Conservation (phyloP, 2,797 vertebrate species). For the Tolypeutes matacus region DNA sequence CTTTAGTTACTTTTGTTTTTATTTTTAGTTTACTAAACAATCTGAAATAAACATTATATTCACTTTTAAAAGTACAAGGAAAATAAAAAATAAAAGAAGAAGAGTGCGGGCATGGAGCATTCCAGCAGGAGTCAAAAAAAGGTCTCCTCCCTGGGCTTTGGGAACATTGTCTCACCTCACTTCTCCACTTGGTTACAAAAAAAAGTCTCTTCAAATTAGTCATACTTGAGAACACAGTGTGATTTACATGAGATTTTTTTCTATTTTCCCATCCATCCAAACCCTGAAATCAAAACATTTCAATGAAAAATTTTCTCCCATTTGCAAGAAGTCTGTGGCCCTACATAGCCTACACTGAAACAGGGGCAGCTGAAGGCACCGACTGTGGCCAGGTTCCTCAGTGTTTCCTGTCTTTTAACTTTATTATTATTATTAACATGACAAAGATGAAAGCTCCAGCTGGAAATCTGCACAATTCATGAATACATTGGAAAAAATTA, state of each 20-base stretch:
- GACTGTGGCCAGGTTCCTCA: not conserved
- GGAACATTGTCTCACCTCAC: not conserved
- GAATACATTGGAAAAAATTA: not conserved
- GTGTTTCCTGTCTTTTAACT: not conserved
- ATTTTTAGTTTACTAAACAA: constrained; percentile 6
- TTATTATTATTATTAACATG: not conserved
- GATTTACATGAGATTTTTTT: not conserved
- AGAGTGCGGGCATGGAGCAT: not conserved
- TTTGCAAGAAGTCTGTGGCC: not conserved
- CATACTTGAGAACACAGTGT: not conserved
- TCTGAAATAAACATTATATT: constrained; percentile 17
- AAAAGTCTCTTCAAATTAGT: constrained; percentile 34
- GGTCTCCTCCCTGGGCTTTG: not conserved
- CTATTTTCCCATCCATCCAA: not conserved
- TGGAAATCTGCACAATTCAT: constrained; percentile 36
- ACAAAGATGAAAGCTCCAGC: not conserved
- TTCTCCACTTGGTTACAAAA: not conserved
- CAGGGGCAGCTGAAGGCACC: not conserved
- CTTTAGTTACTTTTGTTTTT: not conserved
- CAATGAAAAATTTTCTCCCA: not conserved
- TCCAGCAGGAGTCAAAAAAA: not conserved
- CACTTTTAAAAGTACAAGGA: not conserved
- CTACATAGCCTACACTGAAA: not conserved
- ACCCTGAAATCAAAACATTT: not conserved
- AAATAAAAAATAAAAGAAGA: not conserved